Evolutionary conservation across 2,888 invertebrate genomes (phyloP), one percentile per base, ranked within the genome.

Genomic region (Napeogenes inachia): DNA sequence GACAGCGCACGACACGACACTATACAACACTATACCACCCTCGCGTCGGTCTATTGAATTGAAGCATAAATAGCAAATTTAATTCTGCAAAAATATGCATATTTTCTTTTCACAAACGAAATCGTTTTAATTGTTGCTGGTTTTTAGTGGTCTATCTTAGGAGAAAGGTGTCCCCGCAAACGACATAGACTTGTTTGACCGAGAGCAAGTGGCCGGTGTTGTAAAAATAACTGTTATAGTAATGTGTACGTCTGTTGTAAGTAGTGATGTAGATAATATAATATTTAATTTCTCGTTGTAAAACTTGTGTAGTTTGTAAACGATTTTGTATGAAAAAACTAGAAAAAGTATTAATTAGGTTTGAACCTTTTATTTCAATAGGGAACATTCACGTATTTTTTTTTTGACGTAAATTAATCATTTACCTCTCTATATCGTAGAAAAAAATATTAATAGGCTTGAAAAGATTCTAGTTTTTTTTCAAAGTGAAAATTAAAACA

Each of bases 1-100:
- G 61, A 47, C 65, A 70, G 6, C 50, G 30, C 21, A 21, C 21
- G 21, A 21, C 21, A 21, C 21, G 21, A 21, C 21, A 21, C 21
- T 21, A 21, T 21, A 21, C 21, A 21, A 21, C 21, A 21, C 21
- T 21, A 21, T 21, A 21, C 21, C 21, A 21, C 21, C 21, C 21
- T 21, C 21, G 21, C n/a, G n/a, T n/a, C n/a, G 50, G 13, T 21
- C 21, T 21, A 50, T 21, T 2, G 50, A 50, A 8, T 50, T 50
- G 2, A 50, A 8, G 8, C 42, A 42, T 3, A 42, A 3, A 42
- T 10, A 10, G 10, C 8, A 42, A 42, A 42, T 10, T 42, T 12
- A 42, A 10, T 42, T 4, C 8, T 3, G 38, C 38, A 4, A 38
- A 38, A 38, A 38, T 38, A 38, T 38, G 38, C 8, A 1, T 38